These are phyloP conservation scores for Peromyscus californicus DNA, from an alignment of 2,113 vertebrate genomes.

Conservation along the genomic window DNA sequence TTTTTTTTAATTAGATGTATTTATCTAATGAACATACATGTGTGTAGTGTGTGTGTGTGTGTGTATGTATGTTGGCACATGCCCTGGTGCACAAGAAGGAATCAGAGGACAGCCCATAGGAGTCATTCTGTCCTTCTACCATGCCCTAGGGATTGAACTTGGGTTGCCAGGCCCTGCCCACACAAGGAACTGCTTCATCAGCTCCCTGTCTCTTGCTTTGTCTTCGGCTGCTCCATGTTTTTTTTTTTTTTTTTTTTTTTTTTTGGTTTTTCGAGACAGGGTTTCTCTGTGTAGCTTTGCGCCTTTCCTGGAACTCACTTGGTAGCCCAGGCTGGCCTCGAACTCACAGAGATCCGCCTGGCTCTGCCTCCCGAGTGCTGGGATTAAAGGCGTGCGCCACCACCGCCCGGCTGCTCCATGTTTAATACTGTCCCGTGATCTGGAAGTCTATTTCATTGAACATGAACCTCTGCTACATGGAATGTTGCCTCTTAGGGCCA, in stretches of 20 bases:
- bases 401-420: conserved; percentile 92
- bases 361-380: no score
- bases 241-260: no score
- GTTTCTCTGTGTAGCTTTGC: no score
- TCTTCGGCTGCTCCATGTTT: conserved; percentile 89
- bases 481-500: conserved; percentile 63
- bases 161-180: background rate
- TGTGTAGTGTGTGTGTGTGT: background rate
- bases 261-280: no score
- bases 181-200: background rate
- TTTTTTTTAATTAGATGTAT: background rate
- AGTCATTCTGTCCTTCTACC: background rate
- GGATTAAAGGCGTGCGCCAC: no score
- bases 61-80: background rate
- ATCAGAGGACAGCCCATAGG: background rate
- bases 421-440: conserved; percentile 64
- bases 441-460: conserved; percentile 72
- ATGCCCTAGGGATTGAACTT: background rate
- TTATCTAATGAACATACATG: background rate
- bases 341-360: no score
- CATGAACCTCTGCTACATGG: rapidly evolving
- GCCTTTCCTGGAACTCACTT: no score
- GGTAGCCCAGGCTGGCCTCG: no score
- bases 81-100: background rate
- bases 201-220: background rate